Conservation (phyloP, 2,888 invertebrate genomes). For the Ormyrus rosae region DNA sequence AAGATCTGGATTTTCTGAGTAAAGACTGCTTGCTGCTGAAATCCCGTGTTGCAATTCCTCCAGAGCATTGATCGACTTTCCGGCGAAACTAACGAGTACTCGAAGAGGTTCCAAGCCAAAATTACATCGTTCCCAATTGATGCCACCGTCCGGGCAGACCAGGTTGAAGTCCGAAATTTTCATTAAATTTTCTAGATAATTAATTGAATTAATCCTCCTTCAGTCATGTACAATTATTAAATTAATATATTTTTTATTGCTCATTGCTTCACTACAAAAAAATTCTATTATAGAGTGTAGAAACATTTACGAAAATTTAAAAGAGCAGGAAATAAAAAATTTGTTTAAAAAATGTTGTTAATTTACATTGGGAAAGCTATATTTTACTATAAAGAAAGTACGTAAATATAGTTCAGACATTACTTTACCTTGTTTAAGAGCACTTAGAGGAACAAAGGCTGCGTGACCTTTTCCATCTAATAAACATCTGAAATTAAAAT, state of each 20-base stretch:
- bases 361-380: no score
- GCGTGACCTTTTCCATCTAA: slow-evolving; percentile 76
- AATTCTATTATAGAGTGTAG: no score
- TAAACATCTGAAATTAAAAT: slow-evolving; percentile 69
- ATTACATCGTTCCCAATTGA: slow-evolving; percentile 80
- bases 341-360: no score
- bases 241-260: no score
- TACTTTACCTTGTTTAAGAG: slow-evolving; percentile 59
- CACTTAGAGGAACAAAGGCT: slow-evolving; percentile 74
- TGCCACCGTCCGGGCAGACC: slow-evolving; percentile 81
- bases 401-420: neutral
- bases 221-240: no score
- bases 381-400: no score
- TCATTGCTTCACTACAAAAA: no score
- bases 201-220: no score
- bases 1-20: slow-evolving; percentile 79
- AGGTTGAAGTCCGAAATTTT: slow-evolving; percentile 79
- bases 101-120: slow-evolving; percentile 81
- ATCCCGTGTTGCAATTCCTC: slow-evolving; percentile 83
- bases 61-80: slow-evolving; percentile 77
- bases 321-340: no score
- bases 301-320: no score
- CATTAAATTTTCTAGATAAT: slow-evolving; percentile 60
- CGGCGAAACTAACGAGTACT: slow-evolving; percentile 76
- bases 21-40: slow-evolving; percentile 78